Evolutionary conservation across 1,140 invertebrate genomes (phyloP), one percentile per base, ranked within the genome.

Genomic region (Drosophila navojoa): DNA sequence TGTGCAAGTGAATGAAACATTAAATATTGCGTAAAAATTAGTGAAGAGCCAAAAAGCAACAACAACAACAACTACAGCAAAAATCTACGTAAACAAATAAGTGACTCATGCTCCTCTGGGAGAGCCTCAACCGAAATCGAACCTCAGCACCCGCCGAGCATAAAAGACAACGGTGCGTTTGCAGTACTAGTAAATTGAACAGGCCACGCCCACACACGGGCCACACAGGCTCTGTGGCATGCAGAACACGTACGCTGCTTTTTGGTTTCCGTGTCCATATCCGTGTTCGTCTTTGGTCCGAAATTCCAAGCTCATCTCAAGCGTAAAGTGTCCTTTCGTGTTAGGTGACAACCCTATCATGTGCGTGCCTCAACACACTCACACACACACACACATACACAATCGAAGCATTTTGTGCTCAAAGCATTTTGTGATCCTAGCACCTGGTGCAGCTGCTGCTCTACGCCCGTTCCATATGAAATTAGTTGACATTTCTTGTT

Each of bases 271-370:
- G 55, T 77, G 61, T 77, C 45, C 70, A 55, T 68, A 50, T 55
- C 64, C 71, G 71, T 76, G 68, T 60, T 42, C 70, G 69, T 79
- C 76, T 79, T 79, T 69, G 59, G 72, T 61, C 71, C 58, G 49
- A 84, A 84, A 79, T 79, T 38, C 69, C 66, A 25, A 78, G 77
- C 79, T 71, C 79, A 82, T 82, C 82, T 87, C 82, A 62, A 82
- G 84, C 84, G 84, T 73, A 82, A 87, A 87, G 82, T 87, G 82
- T 87, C 79, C 84, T 87, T 87, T 89, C 82, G 82, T 87, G 82
- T 87, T 29, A 29, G 27, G 27, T 29, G 27, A 29, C 27, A 29
- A 29, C 27, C 27, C 27, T 29, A 29, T 3, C 27, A 22, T 22
- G 27, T 59, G 13, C 38, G 64, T 73, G 55, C 45, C 40, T 40